Conservation (phyloP, 2,797 vertebrate species). For the Coilia nasus region DNA sequence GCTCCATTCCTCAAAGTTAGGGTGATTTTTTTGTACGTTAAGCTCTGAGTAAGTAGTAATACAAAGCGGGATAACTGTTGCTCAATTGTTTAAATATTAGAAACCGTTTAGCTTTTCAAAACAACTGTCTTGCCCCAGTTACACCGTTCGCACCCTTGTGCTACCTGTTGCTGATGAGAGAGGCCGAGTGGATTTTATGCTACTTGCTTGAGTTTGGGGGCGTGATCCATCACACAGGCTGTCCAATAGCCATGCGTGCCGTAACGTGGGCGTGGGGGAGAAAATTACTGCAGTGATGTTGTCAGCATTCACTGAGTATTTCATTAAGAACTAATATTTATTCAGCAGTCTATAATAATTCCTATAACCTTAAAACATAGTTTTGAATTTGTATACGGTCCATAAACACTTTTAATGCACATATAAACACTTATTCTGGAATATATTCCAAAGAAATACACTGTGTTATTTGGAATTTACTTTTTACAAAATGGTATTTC, state of each 20-base stretch:
- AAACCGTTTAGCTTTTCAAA: constrained; percentile 12
- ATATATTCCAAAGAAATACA: too few species aligned
- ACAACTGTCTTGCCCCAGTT: neutral
- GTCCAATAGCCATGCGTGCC: constrained; percentile 67
- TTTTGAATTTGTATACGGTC: neutral
- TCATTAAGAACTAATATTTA: neutral
- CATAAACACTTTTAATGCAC: neutral
- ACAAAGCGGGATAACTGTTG: neutral
- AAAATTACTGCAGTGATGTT: neutral
- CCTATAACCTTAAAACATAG: neutral
- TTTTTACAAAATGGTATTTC: neutral
- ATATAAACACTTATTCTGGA: neutral
- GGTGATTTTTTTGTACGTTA: neutral
- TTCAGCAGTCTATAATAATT: neutral
- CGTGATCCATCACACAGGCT: constrained; percentile 19
- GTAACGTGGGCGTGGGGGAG: constrained; percentile 31
- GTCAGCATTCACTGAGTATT: neutral
- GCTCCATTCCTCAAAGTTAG: constrained; percentile 73
- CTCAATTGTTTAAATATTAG: neutral
- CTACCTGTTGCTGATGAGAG: constrained; percentile 49
- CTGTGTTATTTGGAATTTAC: neutral
- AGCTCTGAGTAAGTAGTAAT: neutral
- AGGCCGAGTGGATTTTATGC: constrained; percentile 65
- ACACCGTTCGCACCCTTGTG: constrained; percentile 41
- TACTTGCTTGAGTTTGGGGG: constrained; percentile 50